Base-by-base conservation (phyloP, 2,113 vertebrate species). In the Brachypteracias leptosomus region DNA sequence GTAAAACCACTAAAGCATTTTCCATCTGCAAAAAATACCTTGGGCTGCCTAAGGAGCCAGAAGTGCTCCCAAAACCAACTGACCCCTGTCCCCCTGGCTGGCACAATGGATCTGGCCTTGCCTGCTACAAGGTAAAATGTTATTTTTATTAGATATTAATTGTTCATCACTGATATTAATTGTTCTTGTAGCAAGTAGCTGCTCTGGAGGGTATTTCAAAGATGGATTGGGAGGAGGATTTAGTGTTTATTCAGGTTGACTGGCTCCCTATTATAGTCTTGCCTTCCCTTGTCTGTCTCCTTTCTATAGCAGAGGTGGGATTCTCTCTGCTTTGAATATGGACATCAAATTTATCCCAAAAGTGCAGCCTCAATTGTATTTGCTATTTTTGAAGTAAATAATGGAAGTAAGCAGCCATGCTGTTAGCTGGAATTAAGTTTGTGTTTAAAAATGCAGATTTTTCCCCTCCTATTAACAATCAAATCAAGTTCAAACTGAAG, bases 101-200 rank as follows among this genome's bases (percentile, higher is more conserved):
- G 99, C 58, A 98, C 31, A 98, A 98, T 44, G 96, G 86, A 67
- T 85, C 95, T 0, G 85, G 96, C 80, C 96, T 96, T 94, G 98
- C 99, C 91, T 99, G 99, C 97, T 99, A 99, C 95, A 99, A 99
- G 99, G 99, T 99, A 93, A 93, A 92, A 75, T 16, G 16, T 66
- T 72, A 15, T n/a, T 89, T 49, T 22, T 86, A 1, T 74, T 86
- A 42, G 21, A 38, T 77, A 13, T 52, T 78, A 65, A 22, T 61
- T 92, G 13, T 67, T 94, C 0, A 0, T 49, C 54, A 25, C 9
- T 40, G 17, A n/a, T n/a, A n/a, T n/a, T n/a, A n/a, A n/a, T n/a
- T n/a, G n/a, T n/a, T 57, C 38, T 54, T 70, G 44, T 40, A 70
- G 44, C 25, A 25, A 62, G 14, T 6, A 42, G 16, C 47, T 81